phyloP scores from a whole-genome alignment of 2,888 invertebrate species.

The Cheilosia urbana region DNA sequence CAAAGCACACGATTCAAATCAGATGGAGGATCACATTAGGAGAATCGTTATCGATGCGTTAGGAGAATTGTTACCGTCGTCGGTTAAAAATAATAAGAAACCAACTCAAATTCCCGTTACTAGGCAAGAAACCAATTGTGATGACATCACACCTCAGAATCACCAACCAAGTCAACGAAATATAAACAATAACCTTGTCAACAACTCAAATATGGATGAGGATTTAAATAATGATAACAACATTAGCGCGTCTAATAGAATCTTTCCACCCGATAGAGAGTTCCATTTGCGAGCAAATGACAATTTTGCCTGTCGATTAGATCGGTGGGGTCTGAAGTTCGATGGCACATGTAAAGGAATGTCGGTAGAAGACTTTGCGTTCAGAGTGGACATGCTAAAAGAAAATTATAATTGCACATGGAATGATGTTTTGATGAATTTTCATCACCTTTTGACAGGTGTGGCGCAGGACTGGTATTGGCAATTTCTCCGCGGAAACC shows the following conservation, averaged over 20 bases:
- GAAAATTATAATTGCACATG: conserved; percentile 25
- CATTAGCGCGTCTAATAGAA: background rate
- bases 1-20: background rate
- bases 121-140: background rate
- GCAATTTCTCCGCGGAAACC: conserved; percentile 28
- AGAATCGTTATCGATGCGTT: background rate
- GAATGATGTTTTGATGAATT: no score
- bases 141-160: background rate
- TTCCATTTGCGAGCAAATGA: background rate
- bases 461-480: conserved; percentile 54
- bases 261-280: background rate
- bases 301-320: background rate
- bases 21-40: background rate
- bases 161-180: background rate
- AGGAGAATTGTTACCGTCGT: background rate
- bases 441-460: conserved; percentile 50
- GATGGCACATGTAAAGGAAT: conserved; percentile 18
- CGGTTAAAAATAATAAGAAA: background rate
- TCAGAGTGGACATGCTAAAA: conserved; percentile 39
- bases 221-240: background rate
- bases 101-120: background rate
- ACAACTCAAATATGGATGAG: background rate
- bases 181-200: background rate
- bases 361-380: conserved; percentile 54
- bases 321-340: conserved; percentile 10